A percentile compares a stretch with the other conserved stretches of the same genome.
phyloP scores from a whole-genome alignment of 2,797 vertebrate genomes.

The Pampus argenteus region DNA sequence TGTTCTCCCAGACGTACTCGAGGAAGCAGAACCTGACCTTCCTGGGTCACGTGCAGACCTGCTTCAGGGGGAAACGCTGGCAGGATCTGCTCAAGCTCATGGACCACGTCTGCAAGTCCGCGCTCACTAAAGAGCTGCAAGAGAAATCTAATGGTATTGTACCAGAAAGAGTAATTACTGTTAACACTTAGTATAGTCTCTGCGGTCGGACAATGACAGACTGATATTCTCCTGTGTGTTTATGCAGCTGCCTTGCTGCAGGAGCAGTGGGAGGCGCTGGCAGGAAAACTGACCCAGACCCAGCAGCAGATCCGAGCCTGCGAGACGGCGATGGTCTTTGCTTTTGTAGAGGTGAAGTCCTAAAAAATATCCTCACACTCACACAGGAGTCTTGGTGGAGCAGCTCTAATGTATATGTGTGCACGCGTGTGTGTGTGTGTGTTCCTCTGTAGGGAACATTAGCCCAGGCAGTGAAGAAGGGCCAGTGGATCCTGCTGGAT shows the following conservation, averaged over 20 bases:
- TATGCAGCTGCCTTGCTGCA: constrained; percentile 81
- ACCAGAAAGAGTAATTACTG: background rate
- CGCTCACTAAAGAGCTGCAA: constrained; percentile 87
- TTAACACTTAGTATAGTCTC: no score
- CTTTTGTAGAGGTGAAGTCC: constrained; percentile 94
- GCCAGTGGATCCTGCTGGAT: constrained; percentile 97
- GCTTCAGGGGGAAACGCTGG: constrained; percentile 96
- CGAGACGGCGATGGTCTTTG: constrained; percentile 93
- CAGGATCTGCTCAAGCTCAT: constrained; percentile 95
- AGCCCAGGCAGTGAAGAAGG: constrained; percentile 94
- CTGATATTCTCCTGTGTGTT: constrained; percentile 21
- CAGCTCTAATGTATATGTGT: constrained; percentile 11
- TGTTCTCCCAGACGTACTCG: constrained; percentile 96
- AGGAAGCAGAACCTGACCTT: constrained; percentile 96
- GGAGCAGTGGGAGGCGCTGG: constrained; percentile 93
- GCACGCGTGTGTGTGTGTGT: constrained; percentile 5
- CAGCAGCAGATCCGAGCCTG: constrained; percentile 95
- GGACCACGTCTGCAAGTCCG: constrained; percentile 96
- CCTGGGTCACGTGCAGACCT: constrained; percentile 96
- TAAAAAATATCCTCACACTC: background rate
- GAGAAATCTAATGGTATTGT: constrained; percentile 81
- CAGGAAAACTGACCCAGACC: constrained; percentile 90
- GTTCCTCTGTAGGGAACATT: constrained; percentile 89
- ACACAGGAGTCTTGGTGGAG: no score
- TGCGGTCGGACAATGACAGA: background rate